These are phyloP conservation scores for Calvadosia cruxmelitensis DNA, from an alignment of 30 jellyfish, hydroid and myxozoan species.

Conservation along the genomic window DNA sequence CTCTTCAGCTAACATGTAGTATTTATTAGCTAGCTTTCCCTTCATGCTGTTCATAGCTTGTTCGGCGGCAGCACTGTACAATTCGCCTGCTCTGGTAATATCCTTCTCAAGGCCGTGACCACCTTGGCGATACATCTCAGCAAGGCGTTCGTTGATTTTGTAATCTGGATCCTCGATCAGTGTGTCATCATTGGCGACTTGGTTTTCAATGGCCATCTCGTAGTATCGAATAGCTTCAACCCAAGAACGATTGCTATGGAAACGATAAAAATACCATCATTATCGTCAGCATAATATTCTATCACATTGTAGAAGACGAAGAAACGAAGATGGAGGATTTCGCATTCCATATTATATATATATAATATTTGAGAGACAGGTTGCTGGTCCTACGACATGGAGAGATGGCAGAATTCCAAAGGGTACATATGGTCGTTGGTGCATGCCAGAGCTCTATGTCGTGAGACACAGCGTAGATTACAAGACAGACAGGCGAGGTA, in stretches of 20 bases:
- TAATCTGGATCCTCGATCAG: slow-evolving; percentile 44
- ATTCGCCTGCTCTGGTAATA: slow-evolving; percentile 70
- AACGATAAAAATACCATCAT: background rate
- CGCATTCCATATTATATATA: no score
- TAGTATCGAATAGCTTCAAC: slow-evolving; percentile 77
- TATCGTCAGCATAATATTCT: background rate
- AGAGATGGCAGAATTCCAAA: no score
- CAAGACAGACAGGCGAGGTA: no score
- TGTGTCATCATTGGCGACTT: slow-evolving; percentile 14
- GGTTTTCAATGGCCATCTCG: slow-evolving; percentile 43
- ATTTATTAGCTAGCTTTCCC: slow-evolving; percentile 83
- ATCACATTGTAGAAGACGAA: background rate
- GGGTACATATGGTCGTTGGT: no score
- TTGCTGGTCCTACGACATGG: no score
- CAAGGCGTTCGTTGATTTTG: slow-evolving; percentile 80
- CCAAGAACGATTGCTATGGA: slow-evolving; percentile 63
- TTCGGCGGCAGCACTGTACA: slow-evolving; percentile 86
- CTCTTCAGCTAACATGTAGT: slow-evolving; percentile 94
- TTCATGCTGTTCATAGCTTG: slow-evolving; percentile 82
- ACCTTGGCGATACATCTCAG: slow-evolving; percentile 89
- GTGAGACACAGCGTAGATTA: no score
- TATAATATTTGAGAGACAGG: no score
- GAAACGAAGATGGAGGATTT: background rate
- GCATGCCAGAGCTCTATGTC: no score
- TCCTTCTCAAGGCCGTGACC: slow-evolving; percentile 86